These are phyloP conservation scores for Papilio xuthus DNA, from an alignment of 1,140 invertebrate species.

Conservation along the genomic window DNA sequence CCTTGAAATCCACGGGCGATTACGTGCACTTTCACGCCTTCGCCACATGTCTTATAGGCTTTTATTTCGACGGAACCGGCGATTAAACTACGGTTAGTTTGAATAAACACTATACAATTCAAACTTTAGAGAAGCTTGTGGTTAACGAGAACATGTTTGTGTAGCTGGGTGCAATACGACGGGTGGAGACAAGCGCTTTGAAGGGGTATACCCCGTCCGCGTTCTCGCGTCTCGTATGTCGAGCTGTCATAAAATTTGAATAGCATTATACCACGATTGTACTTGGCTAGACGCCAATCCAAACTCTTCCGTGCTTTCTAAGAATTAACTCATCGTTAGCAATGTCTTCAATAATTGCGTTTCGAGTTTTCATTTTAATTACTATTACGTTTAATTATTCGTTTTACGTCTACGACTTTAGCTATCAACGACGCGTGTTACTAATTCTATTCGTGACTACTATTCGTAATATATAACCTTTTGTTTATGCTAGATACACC, in stretches of 20 bases:
- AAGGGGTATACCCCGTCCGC: no score
- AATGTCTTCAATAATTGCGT: background rate
- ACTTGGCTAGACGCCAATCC: background rate
- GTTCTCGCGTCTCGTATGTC: background rate
- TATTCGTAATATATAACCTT: no score
- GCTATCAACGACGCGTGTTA: no score
- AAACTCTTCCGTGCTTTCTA: background rate
- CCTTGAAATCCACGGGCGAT: background rate
- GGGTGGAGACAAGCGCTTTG: no score
- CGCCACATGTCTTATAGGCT: slow-evolving; percentile 1
- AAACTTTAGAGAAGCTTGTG: background rate
- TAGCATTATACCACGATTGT: background rate
- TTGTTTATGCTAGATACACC: no score
- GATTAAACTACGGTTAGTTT: slow-evolving; percentile 21
- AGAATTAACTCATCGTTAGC: background rate
- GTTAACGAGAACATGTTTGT: background rate
- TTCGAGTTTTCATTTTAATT: background rate
- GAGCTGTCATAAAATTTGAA: background rate
- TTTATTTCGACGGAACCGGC: background rate
- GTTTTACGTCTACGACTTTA: no score
- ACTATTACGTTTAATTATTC: background rate
- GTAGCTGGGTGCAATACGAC: no score
- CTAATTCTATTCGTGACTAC: no score
- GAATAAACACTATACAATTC: background rate
- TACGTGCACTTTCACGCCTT: background rate